A percentile compares a stretch with the other conserved stretches of the same genome.
phyloP scores from a whole-genome alignment of 2,113 vertebrate genomes.

The Gila orcuttii region DNA sequence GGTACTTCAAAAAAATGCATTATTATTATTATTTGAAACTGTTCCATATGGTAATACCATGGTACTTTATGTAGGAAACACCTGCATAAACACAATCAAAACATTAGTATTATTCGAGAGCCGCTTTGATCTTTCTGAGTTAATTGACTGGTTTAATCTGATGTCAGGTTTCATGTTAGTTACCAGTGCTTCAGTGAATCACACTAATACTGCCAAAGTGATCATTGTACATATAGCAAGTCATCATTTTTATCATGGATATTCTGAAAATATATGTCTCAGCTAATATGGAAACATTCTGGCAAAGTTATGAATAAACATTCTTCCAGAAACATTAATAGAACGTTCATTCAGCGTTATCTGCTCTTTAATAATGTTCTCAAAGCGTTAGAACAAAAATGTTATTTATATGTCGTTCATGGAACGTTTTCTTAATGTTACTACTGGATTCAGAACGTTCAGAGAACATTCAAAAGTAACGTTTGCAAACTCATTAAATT shows the following conservation, averaged over 20 bases:
- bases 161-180: not conserved
- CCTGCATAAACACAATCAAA: not conserved
- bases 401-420: not conserved
- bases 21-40: not conserved
- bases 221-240: no score
- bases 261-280: not conserved
- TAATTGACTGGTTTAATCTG: constrained; percentile 12
- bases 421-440: not conserved
- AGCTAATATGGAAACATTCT: not conserved
- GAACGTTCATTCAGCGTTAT: not conserved
- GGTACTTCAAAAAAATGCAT: not conserved
- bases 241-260: not conserved
- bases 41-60: not conserved
- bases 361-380: not conserved
- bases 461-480: not conserved
- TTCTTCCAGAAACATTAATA: not conserved
- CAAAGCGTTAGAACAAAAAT: not conserved
- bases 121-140: constrained; percentile 14
- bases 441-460: not conserved
- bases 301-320: not conserved
- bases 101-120: not conserved
- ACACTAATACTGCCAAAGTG: not conserved
- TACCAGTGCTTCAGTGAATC: not conserved
- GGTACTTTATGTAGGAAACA: not conserved
- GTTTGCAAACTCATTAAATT: not conserved